These are phyloP conservation scores for Muraenolepis orangiensis DNA, from an alignment of 2,797 vertebrate species.

Conservation along the genomic window DNA sequence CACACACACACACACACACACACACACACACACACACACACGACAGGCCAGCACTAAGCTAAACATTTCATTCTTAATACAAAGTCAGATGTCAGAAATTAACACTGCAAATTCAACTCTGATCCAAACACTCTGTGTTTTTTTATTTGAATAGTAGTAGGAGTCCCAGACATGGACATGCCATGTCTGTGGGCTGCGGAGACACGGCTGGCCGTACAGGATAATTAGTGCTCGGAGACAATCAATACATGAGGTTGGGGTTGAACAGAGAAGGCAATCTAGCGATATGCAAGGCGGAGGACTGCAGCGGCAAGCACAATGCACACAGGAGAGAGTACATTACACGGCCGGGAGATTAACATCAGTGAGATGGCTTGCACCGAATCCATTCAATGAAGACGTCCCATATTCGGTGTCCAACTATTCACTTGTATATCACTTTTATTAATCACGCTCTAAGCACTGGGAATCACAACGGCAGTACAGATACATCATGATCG, in stretches of 20 bases:
- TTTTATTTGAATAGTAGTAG: background rate
- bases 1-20: background rate
- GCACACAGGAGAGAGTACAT: slow-evolving; percentile 33
- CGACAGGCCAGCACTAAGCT: background rate
- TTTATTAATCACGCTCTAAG: background rate
- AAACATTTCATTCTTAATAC: background rate
- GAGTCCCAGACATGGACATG: slow-evolving; percentile 33
- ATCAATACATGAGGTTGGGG: slow-evolving; percentile 58
- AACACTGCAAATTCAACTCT: background rate
- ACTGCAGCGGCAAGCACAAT: slow-evolving; percentile 52
- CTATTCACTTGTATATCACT: background rate
- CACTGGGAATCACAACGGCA: background rate
- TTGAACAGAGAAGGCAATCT: slow-evolving; percentile 36
- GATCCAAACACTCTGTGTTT: slow-evolving; percentile 12
- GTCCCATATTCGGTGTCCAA: background rate
- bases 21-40: background rate
- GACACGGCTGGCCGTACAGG: slow-evolving; percentile 57
- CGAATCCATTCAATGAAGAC: background rate
- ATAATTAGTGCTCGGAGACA: slow-evolving; percentile 61
- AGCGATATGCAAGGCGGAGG: slow-evolving; percentile 46
- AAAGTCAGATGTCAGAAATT: slow-evolving; percentile 19
- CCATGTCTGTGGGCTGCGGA: slow-evolving; percentile 49
- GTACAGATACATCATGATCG: slow-evolving; percentile 42
- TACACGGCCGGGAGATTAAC: slow-evolving; percentile 35
- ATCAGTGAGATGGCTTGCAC: slow-evolving; percentile 27